Percentiles rank a stretch among this genome's conserved stretches.
These are phyloP conservation scores for Ranitomeya imitator DNA, from an alignment of 2,113 vertebrate genomes.

Conservation along the genomic window DNA sequence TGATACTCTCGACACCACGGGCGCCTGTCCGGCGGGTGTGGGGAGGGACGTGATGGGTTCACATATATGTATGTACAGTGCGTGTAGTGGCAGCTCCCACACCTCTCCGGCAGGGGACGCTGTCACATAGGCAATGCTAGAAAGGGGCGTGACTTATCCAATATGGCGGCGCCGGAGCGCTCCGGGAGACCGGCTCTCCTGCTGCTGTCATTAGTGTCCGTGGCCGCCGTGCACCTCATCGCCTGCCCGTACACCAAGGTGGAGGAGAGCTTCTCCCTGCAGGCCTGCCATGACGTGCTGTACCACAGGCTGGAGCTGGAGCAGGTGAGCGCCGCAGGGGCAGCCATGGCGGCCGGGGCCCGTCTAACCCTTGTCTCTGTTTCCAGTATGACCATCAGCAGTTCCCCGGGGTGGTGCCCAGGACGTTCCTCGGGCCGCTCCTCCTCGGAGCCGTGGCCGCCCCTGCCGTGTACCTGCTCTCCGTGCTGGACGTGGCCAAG, in stretches of 20 bases:
- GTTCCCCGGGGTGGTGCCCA: slow-evolving; percentile 94
- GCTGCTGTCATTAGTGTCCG: slow-evolving; percentile 70
- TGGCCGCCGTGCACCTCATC: slow-evolving; percentile 77
- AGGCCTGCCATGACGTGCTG: slow-evolving; percentile 89
- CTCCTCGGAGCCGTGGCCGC: slow-evolving; percentile 79
- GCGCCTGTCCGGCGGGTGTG: no score
- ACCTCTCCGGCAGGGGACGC: not conserved
- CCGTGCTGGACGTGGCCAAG: slow-evolving; percentile 78
- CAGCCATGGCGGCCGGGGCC: no score
- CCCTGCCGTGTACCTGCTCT: slow-evolving; percentile 75
- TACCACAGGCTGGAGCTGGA: slow-evolving; percentile 84
- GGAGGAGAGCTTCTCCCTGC: slow-evolving; percentile 95
- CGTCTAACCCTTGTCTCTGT: not conserved
- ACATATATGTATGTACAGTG: no score
- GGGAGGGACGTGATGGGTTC: no score
- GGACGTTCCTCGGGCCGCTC: slow-evolving; percentile 90
- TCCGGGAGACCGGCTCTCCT: slow-evolving; percentile 60
- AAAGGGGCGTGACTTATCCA: fast-evolving
- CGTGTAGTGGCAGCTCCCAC: not conserved
- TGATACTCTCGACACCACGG: not conserved
- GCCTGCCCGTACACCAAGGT: slow-evolving; percentile 93
- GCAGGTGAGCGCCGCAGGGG: slow-evolving; percentile 69
- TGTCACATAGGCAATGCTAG: not conserved
- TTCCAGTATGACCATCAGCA: slow-evolving; percentile 92
- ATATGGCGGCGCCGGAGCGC: slow-evolving; percentile 78